Percentiles rank a stretch among this genome's conserved stretches.
Conservation (phyloP, 2,888 invertebrate genomes). For the Tupiocoris notatus region DNA sequence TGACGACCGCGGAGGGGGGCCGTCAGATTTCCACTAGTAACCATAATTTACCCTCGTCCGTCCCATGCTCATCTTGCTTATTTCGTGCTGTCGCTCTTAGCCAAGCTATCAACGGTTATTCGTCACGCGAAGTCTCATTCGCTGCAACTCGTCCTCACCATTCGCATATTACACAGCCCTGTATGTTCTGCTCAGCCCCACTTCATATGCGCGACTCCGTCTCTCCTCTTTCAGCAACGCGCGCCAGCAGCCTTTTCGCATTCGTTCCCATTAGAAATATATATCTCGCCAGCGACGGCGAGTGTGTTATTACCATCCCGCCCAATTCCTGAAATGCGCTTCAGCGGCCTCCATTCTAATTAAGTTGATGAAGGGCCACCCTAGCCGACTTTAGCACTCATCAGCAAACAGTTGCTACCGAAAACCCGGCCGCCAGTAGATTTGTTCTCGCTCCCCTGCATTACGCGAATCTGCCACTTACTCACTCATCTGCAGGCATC, state of each 20-base stretch:
- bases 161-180: no score
- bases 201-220: background rate
- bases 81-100: no score
- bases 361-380: constrained; percentile 8
- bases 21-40: no score
- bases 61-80: no score
- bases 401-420: background rate
- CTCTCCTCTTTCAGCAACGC: background rate
- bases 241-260: background rate
- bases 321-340: constrained; percentile 13
- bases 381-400: background rate
- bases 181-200: no score
- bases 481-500: no score
- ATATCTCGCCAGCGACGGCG: background rate
- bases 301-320: background rate
- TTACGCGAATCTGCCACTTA: no score
- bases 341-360: background rate
- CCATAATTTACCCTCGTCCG: no score
- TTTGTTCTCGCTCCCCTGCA: background rate
- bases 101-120: no score
- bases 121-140: no score
- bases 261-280: background rate
- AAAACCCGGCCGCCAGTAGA: background rate
- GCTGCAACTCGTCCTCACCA: no score
- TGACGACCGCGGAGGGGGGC: no score